A percentile compares a stretch with the other conserved stretches of the same genome.
These are phyloP conservation scores for Chloroceryle inda DNA, from an alignment of 2,797 vertebrate genomes.

Conservation along the genomic window DNA sequence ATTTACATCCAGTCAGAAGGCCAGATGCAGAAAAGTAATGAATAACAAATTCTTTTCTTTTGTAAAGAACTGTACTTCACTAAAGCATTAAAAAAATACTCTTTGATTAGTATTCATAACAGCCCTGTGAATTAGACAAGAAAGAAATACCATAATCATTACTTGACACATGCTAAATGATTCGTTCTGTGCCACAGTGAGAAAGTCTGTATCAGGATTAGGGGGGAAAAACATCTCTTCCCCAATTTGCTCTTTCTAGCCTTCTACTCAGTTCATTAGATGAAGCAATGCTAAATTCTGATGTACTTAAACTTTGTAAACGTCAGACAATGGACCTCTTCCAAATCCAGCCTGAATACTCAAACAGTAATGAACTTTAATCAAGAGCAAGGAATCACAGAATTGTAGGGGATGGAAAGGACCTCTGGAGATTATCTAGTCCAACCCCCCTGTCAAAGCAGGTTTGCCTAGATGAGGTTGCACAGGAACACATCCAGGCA, in stretches of 20 bases:
- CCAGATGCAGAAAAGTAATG: not conserved
- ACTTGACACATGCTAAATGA: not conserved
- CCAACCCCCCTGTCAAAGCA: not conserved
- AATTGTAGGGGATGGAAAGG: not conserved
- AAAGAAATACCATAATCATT: not conserved
- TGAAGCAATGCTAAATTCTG: not conserved
- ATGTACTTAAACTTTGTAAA: not conserved
- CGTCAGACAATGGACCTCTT: not conserved
- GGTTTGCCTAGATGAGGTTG: not conserved
- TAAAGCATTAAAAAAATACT: not conserved
- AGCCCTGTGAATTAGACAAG: not conserved
- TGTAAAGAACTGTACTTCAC: not conserved
- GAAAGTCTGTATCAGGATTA: not conserved
- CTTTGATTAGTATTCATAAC: not conserved
- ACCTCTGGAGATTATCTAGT: not conserved
- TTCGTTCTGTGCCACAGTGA: not conserved
- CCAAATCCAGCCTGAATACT: not conserved
- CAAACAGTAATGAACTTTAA: not conserved
- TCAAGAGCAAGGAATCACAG: not conserved
- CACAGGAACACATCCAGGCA: not conserved
- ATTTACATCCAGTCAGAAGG: not conserved
- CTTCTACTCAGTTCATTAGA: not conserved
- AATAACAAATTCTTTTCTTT: not conserved
- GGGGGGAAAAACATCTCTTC: accelerated
- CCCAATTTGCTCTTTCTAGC: not conserved